Base-by-base conservation (phyloP, 2,113 vertebrate genomes). In the Stomatorhinus ivindoensis region DNA sequence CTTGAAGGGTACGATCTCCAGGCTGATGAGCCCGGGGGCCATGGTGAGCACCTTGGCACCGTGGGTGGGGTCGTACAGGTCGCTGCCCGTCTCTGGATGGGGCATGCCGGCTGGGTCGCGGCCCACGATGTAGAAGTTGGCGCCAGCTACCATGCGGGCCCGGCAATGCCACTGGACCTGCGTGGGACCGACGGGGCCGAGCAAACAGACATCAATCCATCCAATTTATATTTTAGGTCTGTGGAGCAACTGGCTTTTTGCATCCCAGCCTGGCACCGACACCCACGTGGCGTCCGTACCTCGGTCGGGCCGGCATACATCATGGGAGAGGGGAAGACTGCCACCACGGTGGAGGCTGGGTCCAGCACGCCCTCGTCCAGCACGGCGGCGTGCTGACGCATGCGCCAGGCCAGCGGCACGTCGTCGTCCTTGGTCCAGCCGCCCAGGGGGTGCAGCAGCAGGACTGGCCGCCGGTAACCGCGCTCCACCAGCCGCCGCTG, bases 361-460 rank as follows among this genome's bases (percentile, higher is more conserved):
- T 97, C 95, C 51, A 99, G 94, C 73, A 99, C 50, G 0, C 97
- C 97, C 90, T 99, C 98, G 88, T 99, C 98, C 92, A 99, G 95
- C 31, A 99, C 98, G 0, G 98, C 98, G 0, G 98, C 96, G 0
- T 99, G 98, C 90, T 99, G 98, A 90, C 96, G 97, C 98, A 99
- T 99, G 44, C 98, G 96, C 98, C 98, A 99, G 91, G 94, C 93
- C 88, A 99, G 93, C 3, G 98, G 98, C 89, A 99, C 98, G 0
- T 99, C 98, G 2, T 99, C 98, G 17, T 99, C 98, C 92, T 99
- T 99, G 27, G 98, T 99, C 98, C 98, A 99, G 61, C 98, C 98
- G 2, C 98, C 98, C 10, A 99, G 96, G 0, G 98, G 98, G 91
- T 99, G 98, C 69, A 99, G 94, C 46, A 99, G 97, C 5, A 99